phyloP scores from a whole-genome alignment of 2,113 vertebrate genomes.

The Caloenas nicobarica region DNA sequence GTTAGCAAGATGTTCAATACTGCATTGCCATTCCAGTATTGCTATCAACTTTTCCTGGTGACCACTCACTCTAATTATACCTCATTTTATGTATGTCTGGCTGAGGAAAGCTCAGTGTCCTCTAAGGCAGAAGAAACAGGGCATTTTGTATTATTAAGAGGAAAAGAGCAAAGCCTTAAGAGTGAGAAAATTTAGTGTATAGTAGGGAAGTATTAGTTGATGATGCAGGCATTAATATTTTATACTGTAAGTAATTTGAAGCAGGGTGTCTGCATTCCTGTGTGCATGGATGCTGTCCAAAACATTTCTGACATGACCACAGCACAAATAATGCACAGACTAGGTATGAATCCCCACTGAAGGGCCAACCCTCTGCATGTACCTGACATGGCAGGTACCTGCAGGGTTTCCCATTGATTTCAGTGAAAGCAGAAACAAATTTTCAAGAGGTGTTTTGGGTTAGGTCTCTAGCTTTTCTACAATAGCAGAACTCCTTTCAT shows the following conservation, averaged over 20 bases:
- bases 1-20: background rate
- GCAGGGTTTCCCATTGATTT: background rate
- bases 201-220: background rate
- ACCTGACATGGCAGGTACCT: background rate
- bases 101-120: background rate
- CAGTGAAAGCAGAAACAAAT: background rate
- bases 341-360: background rate
- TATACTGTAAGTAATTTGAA: background rate
- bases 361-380: background rate
- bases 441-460: background rate
- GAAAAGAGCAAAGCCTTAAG: background rate
- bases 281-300: background rate
- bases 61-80: background rate
- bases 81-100: background rate
- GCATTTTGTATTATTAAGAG: background rate
- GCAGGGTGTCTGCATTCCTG: background rate
- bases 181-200: background rate
- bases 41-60: background rate
- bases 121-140: background rate
- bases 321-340: background rate
- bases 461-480: background rate
- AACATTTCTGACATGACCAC: slow-evolving; percentile 1
- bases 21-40: background rate
- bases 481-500: background rate
- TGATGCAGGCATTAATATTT: slow-evolving; percentile 21